Base-by-base conservation (phyloP, 2,113 vertebrate species). In the Rhadina sibilatrix region DNA sequence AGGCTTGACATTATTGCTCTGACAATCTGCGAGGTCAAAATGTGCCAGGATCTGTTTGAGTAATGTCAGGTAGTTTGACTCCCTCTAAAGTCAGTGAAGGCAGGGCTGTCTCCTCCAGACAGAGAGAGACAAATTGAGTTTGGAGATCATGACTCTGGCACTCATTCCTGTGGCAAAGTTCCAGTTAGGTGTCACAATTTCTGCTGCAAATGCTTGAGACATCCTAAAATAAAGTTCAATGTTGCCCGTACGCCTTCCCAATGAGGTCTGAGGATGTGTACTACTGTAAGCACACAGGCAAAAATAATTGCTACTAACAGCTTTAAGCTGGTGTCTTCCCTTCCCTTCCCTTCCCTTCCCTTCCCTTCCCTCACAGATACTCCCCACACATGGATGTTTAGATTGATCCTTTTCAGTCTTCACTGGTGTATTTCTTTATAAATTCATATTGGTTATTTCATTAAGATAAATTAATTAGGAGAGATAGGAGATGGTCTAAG, bases 371-470 rank as follows among this genome's bases (percentile, higher is more conserved):
- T 23, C 35, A 42, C 11, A 68, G 10, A 33, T 47, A 17, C 28
- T 59, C 20, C 30, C 18, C 35, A 33, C 33, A 37, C 4, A 5
- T 0, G 0, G 20, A 3, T 42, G 30, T 22, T 22, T 38, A 42
- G 16, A 38, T 49, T 24, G 17, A 47, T 11, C 6, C 14, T 81
- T 72, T 85, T 49, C 49, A 53, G 49, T 52, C 66, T 56, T 63
- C 35, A n/a, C 8, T 40, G 20, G 13, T 1, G 0, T 78, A 33
- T 47, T 82, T 42, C 9, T 65, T 66, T 40, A 49, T 30, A 60
- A 81, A 49, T 52, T 70, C 19, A 25, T 38, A 10, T 25, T n/a
- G n/a, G n/a, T n/a, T 77, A n/a, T 63, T 85, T 87, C 56, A 24
- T 63, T 74, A 52, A 90, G 22, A 44, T 65, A 52, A 69, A 78